A percentile compares a stretch with the other conserved stretches of the same genome.
phyloP scores from a whole-genome alignment of 2,797 vertebrate genomes.

The Catostomus latipinnis region DNA sequence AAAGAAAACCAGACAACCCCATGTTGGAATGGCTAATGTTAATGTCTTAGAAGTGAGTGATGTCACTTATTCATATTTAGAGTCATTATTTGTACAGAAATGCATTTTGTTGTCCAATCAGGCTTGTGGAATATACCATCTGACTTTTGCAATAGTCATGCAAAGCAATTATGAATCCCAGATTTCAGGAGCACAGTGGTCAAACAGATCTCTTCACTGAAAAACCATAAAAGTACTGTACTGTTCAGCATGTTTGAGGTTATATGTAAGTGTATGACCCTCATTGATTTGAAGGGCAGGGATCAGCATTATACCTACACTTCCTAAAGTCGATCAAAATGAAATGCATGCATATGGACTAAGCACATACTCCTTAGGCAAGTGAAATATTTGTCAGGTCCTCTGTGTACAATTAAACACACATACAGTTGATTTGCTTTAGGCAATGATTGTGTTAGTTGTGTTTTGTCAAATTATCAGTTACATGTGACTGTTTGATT shows the following conservation, averaged over 20 bases:
- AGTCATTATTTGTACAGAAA: no score
- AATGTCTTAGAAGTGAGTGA: no score
- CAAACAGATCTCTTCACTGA: not conserved
- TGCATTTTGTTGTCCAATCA: no score
- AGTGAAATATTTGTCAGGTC: not conserved
- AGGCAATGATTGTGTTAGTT: not conserved
- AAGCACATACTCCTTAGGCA: not conserved
- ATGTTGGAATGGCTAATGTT: not conserved
- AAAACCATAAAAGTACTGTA: no score
- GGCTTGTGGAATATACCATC: not conserved
- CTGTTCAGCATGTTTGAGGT: not conserved
- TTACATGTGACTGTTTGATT: no score
- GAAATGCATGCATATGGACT: not conserved
- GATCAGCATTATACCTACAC: not conserved
- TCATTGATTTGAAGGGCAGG: not conserved
- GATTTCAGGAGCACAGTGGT: not conserved
- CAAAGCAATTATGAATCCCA: not conserved
- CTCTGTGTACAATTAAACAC: not conserved
- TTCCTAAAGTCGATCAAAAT: not conserved
- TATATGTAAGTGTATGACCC: slow-evolving; percentile 6
- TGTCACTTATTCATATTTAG: no score
- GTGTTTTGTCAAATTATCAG: not conserved
- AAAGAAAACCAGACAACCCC: slow-evolving; percentile 8
- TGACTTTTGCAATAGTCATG: not conserved
- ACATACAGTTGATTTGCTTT: not conserved